Evolutionary conservation across 1,140 invertebrate genomes (phyloP), one percentile per base, ranked within the genome.

Genomic region (Solen grandis): DNA sequence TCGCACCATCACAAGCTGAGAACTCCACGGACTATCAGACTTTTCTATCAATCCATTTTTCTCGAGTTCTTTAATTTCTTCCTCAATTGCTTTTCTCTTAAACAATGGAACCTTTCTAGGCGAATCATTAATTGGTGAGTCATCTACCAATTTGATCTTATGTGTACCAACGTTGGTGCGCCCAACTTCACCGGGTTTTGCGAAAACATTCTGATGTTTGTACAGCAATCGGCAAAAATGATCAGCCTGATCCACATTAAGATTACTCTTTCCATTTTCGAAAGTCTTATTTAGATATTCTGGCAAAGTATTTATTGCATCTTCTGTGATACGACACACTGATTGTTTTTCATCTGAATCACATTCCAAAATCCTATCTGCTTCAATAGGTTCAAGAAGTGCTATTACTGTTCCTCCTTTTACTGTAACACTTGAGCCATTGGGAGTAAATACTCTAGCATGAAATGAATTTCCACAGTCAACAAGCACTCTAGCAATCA

Each of bases 11-110:
- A 69, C 72, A 10, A 38, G 2, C 41, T 73, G 69, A 59, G 69
- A 25, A 36, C 5, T 33, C 54, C 55, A 59, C n/a, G 66, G 66
- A 25, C 55, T 75, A 0, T 75, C 38, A 1, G 72, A 75, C 52
- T 75, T 75, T 50, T 75, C 59, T 22, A 75, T 63, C 22, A 75
- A 50, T 16, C 72, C 72, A 13, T 75, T 41, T n/a, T n/a, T n/a
- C n/a, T n/a, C n/a, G n/a, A n/a, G n/a, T n/a, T n/a, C n/a, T n/a
- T n/a, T n/a, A n/a, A 75, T 27, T 52, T 75, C 57, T 31, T 75
- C 38, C 29, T 75, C 29, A 35, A 75, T 63, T 1, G 36, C 27
- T 0, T 63, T 13, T 33, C 72, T 10, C 54, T 75, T 75, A 38
- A 75, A 62, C 38, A 63, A 33, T 31, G 72, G 72, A 31, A 75